Conservation (phyloP, 2,888 invertebrate genomes). For the Allolobophora icterica region DNA sequence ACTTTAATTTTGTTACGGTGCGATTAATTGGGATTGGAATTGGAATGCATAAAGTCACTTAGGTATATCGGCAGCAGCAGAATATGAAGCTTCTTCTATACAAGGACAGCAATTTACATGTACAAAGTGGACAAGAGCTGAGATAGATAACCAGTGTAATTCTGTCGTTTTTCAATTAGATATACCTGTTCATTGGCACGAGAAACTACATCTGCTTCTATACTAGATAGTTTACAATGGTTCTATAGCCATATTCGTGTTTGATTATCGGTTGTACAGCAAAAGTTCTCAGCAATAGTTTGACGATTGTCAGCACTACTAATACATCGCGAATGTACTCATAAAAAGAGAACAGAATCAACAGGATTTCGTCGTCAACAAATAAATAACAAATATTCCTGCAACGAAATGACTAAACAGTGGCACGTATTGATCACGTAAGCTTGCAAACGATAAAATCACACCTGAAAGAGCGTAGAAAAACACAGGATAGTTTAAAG, state of each 20-base stretch:
- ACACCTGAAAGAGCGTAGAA: background rate
- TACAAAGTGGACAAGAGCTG: background rate
- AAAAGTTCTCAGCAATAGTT: background rate
- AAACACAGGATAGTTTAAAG: background rate
- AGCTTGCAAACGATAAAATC: background rate
- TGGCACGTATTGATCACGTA: background rate
- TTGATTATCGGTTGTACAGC: background rate
- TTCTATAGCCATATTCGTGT: no score
- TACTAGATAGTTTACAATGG: background rate
- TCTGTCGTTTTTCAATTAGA: background rate
- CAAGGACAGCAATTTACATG: background rate
- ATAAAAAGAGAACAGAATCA: background rate
- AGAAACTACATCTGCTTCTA: background rate
- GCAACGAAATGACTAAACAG: background rate
- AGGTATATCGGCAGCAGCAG: no score
- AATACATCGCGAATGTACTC: background rate
- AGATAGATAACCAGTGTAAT: background rate
- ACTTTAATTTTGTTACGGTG: no score
- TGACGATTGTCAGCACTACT: background rate
- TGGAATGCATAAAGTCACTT: no score
- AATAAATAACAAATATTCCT: background rate
- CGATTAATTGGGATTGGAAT: no score
- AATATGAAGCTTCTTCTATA: no score
- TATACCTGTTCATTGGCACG: background rate
- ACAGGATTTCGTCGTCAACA: background rate